A percentile compares a stretch with the other conserved stretches of the same genome.
phyloP scores from a whole-genome alignment of 1,140 invertebrate genomes.

The Phocides pigmalion region DNA sequence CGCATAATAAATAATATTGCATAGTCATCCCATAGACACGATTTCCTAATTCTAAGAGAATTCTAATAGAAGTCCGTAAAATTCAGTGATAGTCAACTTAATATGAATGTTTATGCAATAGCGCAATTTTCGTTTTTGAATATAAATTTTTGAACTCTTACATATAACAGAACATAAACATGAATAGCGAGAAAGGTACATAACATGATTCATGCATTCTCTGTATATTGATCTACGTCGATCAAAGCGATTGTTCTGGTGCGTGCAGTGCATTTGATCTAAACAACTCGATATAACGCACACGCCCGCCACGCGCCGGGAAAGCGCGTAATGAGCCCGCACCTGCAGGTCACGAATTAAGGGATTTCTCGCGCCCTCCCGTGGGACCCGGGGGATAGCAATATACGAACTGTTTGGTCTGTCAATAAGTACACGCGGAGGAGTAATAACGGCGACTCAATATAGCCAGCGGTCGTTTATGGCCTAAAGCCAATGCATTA shows the following conservation, averaged over 20 bases:
- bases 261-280: slow-evolving; percentile 54
- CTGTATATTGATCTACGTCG: slow-evolving; percentile 48
- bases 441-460: slow-evolving; percentile 62
- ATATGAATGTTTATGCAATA: too few relatives aligned
- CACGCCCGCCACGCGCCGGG: slow-evolving; percentile 72
- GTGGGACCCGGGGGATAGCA: slow-evolving; percentile 65
- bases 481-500: slow-evolving; percentile 37
- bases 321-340: slow-evolving; percentile 78
- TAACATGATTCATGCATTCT: slow-evolving; percentile 8
- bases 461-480: slow-evolving; percentile 48
- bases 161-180: not conserved
- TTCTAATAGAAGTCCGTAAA: too few relatives aligned
- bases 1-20: too few relatives aligned
- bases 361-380: slow-evolving; percentile 82
- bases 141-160: not conserved
- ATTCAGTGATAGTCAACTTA: too few relatives aligned
- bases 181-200: not conserved
- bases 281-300: slow-evolving; percentile 48
- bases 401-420: slow-evolving; percentile 64
- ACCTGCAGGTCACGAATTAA: slow-evolving; percentile 79
- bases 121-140: too few relatives aligned
- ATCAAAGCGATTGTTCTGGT: slow-evolving; percentile 57
- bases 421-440: slow-evolving; percentile 59
- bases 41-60: too few relatives aligned
- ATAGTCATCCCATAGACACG: too few relatives aligned